Conservation (phyloP, 2,888 invertebrate genomes). For the Deilephila elpenor region DNA sequence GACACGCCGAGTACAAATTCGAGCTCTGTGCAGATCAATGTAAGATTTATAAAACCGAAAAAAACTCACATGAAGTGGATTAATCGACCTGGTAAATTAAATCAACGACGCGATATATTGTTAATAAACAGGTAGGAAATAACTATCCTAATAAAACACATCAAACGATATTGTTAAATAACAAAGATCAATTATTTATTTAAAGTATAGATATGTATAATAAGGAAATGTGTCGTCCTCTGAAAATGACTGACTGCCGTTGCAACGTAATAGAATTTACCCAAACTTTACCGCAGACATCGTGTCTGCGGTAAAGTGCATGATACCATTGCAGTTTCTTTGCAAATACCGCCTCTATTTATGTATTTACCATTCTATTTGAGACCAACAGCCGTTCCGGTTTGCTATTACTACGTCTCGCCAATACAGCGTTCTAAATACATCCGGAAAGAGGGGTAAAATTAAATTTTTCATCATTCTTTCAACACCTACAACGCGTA, state of each 20-base stretch:
- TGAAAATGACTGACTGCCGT: background rate
- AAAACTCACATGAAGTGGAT: too few relatives aligned
- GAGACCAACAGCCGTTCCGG: background rate
- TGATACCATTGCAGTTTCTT: background rate
- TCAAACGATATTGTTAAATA: too few relatives aligned
- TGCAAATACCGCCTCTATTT: constrained; percentile 5
- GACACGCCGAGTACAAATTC: too few relatives aligned
- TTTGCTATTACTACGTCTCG: background rate
- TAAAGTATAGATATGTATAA: too few relatives aligned
- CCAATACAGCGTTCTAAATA: background rate
- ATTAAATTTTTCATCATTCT: background rate
- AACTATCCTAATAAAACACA: too few relatives aligned
- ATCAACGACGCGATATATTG: too few relatives aligned
- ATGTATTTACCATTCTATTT: background rate
- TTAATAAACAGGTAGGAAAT: too few relatives aligned
- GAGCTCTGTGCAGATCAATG: too few relatives aligned
- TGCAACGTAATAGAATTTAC: background rate
- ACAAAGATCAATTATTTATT: too few relatives aligned
- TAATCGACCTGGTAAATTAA: too few relatives aligned
- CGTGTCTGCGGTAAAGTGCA: background rate
- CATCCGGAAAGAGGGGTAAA: background rate
- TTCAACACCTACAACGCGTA: background rate
- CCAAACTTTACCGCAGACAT: background rate
- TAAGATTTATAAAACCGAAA: too few relatives aligned
- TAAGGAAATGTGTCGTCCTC: background rate